A percentile compares a stretch with the other conserved stretches of the same genome.
Evolutionary conservation across 2,113 vertebrate genomes (phyloP).

Genomic region (Meles meles): DNA sequence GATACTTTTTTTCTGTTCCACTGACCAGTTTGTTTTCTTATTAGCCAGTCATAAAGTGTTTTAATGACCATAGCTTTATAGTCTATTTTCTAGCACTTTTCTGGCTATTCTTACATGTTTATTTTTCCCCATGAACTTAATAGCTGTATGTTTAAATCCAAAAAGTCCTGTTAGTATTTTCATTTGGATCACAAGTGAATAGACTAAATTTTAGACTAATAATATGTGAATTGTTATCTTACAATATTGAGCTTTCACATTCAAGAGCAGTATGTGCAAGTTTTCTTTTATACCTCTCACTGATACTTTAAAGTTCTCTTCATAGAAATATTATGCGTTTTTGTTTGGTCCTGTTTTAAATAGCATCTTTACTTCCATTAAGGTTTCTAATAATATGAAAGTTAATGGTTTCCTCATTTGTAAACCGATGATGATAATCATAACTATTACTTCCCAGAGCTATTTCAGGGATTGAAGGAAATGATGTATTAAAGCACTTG

Average conservation of each 20-base stretch:
- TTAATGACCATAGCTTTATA: not conserved
- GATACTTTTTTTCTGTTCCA: not conserved
- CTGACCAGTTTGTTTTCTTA: not conserved
- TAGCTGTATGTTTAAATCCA: not conserved
- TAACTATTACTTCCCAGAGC: not conserved
- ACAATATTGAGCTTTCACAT: not conserved
- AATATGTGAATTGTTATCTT: not conserved
- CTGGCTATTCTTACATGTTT: not conserved
- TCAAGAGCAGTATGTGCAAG: not conserved
- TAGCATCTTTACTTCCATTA: not conserved
- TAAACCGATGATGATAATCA: not conserved
- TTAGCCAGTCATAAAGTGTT: not conserved
- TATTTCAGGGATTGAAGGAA: not conserved
- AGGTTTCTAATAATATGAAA: not conserved
- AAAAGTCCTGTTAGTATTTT: not conserved
- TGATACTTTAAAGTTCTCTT: not conserved
- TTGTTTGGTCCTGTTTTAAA: conserved; percentile 6
- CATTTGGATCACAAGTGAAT: not conserved
- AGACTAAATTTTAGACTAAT: not conserved
- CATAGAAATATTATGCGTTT: not conserved
- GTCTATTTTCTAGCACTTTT: not conserved
- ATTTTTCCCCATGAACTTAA: not conserved
- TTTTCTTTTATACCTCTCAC: conserved; percentile 13
- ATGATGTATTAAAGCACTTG: not conserved
- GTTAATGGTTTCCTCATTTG: not conserved